phyloP scores from a whole-genome alignment of 2,113 vertebrate genomes.

The Ceuthmochares aereus region DNA sequence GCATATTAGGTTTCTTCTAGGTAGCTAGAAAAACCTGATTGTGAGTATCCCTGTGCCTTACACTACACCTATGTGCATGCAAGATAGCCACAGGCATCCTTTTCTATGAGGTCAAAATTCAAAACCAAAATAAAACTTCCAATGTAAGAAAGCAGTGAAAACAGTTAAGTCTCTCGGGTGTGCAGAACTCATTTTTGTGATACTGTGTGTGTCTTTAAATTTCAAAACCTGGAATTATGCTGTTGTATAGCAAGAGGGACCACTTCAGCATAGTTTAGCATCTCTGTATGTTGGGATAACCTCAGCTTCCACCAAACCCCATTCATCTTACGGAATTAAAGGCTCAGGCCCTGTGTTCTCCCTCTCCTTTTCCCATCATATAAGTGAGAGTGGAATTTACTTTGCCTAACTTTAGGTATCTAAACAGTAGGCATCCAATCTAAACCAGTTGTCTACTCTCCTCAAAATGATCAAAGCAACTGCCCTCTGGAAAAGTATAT shows the following conservation, averaged over 20 bases:
- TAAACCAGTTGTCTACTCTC: background rate
- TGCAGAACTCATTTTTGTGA: background rate
- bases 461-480: background rate
- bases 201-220: background rate
- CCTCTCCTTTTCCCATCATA: background rate
- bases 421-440: background rate
- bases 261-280: background rate
- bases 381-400: background rate
- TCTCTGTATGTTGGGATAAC: background rate
- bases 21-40: background rate
- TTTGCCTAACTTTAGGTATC: background rate
- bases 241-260: background rate
- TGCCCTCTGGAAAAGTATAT: background rate
- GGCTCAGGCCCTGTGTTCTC: background rate
- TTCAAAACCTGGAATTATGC: background rate
- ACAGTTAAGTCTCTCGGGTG: background rate
- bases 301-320: background rate
- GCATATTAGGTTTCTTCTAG: background rate
- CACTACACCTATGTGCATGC: rapidly evolving
- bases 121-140: background rate
- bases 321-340: rapidly evolving
- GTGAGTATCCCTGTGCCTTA: background rate
- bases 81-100: background rate
- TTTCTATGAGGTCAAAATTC: background rate
- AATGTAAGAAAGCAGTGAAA: background rate